Evolutionary conservation across 2,113 vertebrate genomes (phyloP), one percentile per base, ranked within the genome.

Genomic region (Oncorhynchus clarkii): DNA sequence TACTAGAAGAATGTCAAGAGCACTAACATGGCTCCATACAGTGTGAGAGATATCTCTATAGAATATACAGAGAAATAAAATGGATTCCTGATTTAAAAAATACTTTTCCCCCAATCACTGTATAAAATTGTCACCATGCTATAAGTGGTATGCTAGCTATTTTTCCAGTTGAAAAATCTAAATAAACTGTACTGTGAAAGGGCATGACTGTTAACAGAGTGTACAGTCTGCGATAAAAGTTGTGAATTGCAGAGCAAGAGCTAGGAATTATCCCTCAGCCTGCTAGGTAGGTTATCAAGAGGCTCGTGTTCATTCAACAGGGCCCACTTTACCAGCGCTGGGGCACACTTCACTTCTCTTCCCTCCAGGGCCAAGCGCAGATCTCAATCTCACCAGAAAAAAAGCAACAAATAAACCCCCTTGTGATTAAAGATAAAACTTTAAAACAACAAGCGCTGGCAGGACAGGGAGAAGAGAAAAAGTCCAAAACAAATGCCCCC

Each of bases 261-360:
- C 13, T 45, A 57, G 64, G 65, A 14, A 83, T 74, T 69, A 34
- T 27, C 34, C 76, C 70, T 68, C 57, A 5, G 54, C 13, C 54
- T 18, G 54, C 13, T 20, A 71, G 48, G 24, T 18, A 65, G 74
- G 76, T 83, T 81, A 54, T 82, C 1, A 73, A 84, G 45, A 24
- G 22, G 80, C 67, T 77, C 8, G 70, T 82, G 66, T 79, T 85
- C 26, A 79, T 84, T 82, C 71, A 85, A 69, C 69, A 74, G 60
- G 39, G 29, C 78, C 62, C 73, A 39, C 57, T 80, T 70, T 74
- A 22, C 59, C 80, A 70, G 60, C 3, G 24, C 0, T 57, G 64
- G 68, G 88, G 84, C 70, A 81, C 82, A 85, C 89, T 90, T 71
- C 72, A 85, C 70, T 76, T 65, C 76, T 84, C 76, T 80, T 88